phyloP scores from a whole-genome alignment of 2,113 vertebrate species.

The Cebus imitator region DNA sequence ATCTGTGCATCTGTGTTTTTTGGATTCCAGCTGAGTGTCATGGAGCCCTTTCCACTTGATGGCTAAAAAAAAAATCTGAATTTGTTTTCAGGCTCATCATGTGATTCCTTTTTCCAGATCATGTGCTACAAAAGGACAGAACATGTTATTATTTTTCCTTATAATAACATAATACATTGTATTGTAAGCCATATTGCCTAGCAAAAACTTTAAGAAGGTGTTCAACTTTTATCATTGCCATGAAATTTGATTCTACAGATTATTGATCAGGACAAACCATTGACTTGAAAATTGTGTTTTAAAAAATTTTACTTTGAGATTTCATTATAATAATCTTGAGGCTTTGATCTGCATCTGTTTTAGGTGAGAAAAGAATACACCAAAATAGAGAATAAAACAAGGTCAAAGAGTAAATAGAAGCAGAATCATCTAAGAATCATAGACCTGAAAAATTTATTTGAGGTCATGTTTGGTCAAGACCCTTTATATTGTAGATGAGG shows the following conservation, averaged over 20 bases:
- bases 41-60: neutral
- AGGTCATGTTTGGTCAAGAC: neutral
- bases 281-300: neutral
- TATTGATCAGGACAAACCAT: neutral
- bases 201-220: neutral
- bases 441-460: conserved; percentile 3
- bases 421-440: neutral
- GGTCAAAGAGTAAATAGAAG: conserved; percentile 30
- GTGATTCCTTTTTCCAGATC: neutral
- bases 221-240: neutral
- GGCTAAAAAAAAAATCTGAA: conserved; percentile 43
- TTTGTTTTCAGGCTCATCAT: conserved; percentile 33
- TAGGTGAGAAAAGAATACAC: conserved; percentile 8
- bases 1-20: neutral
- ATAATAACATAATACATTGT: neutral
- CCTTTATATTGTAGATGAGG: conserved; percentile 18
- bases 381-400: conserved; percentile 18
- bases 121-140: neutral
- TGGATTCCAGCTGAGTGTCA: neutral
- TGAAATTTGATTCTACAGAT: conserved; percentile 42
- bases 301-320: neutral
- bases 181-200: neutral
- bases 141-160: neutral
- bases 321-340: conserved; percentile 11
- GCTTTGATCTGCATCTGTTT: conserved; percentile 12